Evolutionary conservation across 2,888 invertebrate species (phyloP).

Genomic region (Masnerella sp.): DNA sequence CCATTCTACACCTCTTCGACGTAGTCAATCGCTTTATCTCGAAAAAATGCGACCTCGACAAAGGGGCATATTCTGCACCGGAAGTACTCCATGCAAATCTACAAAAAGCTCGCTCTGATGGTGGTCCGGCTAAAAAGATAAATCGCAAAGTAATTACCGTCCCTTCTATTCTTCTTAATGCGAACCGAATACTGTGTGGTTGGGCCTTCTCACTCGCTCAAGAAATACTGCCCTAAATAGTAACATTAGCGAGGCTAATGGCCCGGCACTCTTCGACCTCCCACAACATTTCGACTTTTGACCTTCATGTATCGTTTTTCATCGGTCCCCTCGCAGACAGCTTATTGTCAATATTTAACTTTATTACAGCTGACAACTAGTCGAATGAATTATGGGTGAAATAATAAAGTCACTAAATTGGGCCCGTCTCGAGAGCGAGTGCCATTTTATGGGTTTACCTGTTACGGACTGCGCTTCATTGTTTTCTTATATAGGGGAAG

Average conservation of each 20-base stretch:
- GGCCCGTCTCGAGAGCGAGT: background rate
- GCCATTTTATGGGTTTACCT: constrained; percentile 27
- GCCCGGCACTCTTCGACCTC: constrained; percentile 42
- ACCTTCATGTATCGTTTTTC: constrained; percentile 31
- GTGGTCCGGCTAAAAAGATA: constrained; percentile 71
- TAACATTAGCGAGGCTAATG: constrained; percentile 47
- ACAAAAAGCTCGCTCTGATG: constrained; percentile 69
- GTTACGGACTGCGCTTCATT: background rate
- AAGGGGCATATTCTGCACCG: constrained; percentile 58
- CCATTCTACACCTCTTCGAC: background rate
- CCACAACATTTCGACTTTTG: constrained; percentile 29
- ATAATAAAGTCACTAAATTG: constrained; percentile 1
- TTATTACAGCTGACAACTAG: constrained; percentile 33
- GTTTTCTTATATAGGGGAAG: background rate
- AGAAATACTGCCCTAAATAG: constrained; percentile 22
- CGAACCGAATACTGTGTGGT: constrained; percentile 34
- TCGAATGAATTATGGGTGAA: constrained; percentile 2
- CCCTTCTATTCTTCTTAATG: constrained; percentile 36
- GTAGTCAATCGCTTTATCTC: constrained; percentile 29
- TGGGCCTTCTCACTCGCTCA: constrained; percentile 5
- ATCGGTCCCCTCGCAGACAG: constrained; percentile 5
- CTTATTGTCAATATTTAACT: constrained; percentile 27
- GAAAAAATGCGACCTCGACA: constrained; percentile 7
- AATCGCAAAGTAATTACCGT: constrained; percentile 72
- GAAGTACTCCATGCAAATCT: constrained; percentile 69